Evolutionary conservation across 2,888 invertebrate genomes (phyloP).

Genomic region (Vanessa cardui): DNA sequence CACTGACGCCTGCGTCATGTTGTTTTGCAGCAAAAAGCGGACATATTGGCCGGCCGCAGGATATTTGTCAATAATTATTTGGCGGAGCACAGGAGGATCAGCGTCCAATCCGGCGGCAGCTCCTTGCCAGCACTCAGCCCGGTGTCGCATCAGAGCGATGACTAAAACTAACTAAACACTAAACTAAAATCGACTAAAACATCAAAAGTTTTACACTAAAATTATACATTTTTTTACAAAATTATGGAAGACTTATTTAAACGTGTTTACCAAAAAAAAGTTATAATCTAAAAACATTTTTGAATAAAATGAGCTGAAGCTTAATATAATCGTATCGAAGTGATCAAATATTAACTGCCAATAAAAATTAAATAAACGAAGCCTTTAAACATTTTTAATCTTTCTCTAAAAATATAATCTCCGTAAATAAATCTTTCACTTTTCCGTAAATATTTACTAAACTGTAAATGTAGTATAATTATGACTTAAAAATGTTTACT

Average conservation of each 20-base stretch:
- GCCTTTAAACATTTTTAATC: conserved; percentile 30
- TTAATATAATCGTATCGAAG: conserved; percentile 32
- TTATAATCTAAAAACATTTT: conserved; percentile 22
- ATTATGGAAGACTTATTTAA: conserved; percentile 23
- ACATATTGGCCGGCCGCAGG: conserved; percentile 83
- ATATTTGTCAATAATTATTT: conserved; percentile 84
- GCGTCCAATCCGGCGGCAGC: conserved; percentile 81
- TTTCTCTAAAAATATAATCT: conserved; percentile 42
- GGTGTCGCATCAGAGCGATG: conserved; percentile 80
- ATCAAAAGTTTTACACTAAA: conserved; percentile 20
- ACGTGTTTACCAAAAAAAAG: conserved; percentile 19
- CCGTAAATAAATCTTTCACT: conserved; percentile 37
- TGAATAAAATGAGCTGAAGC: conserved; percentile 26
- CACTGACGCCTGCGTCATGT: conserved; percentile 72
- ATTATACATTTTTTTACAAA: conserved; percentile 26
- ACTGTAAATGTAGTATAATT: conserved; percentile 62
- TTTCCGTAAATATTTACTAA: conserved; percentile 40
- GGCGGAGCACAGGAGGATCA: conserved; percentile 83
- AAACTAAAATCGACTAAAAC: conserved; percentile 26
- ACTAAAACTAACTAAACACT: conserved; percentile 53
- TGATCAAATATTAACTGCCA: conserved; percentile 43
- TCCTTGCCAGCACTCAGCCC: conserved; percentile 80
- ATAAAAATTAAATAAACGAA: conserved; percentile 41
- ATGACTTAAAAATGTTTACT: conserved; percentile 55
- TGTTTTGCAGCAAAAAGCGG: conserved; percentile 83